These are phyloP conservation scores for Channa argus DNA, from an alignment of 2,113 vertebrate species.

Conservation along the genomic window DNA sequence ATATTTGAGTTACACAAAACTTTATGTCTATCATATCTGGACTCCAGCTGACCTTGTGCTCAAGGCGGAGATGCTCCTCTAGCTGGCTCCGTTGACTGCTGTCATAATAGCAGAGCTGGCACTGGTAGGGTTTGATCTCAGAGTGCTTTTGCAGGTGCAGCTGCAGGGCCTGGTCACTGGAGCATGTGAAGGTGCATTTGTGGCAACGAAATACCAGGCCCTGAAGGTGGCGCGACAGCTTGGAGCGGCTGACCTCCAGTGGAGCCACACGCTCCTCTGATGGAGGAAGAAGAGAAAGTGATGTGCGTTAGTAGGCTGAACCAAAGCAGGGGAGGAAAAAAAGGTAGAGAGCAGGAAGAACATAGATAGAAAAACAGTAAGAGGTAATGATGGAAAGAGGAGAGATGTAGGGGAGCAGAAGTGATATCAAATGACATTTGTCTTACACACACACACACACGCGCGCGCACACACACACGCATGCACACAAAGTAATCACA, in stretches of 20 bases:
- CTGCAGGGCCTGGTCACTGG: slow-evolving; percentile 94
- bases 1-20: slow-evolving; percentile 2
- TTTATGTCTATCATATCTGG: neutral
- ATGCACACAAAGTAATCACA: neutral
- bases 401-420: neutral
- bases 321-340: neutral
- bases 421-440: slow-evolving; percentile 6
- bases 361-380: neutral
- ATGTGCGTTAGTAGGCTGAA: slow-evolving; percentile 1
- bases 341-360: neutral
- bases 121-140: slow-evolving; percentile 96
- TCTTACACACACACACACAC: neutral
- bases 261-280: slow-evolving; percentile 97
- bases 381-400: neutral
- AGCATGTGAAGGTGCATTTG: slow-evolving; percentile 99
- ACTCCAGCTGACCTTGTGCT: slow-evolving; percentile 91
- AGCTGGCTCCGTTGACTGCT: slow-evolving; percentile 92
- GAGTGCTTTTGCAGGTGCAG: slow-evolving; percentile 96
- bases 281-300: slow-evolving; percentile 7
- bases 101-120: slow-evolving; percentile 98
- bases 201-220: slow-evolving; percentile 97
- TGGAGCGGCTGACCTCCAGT: slow-evolving; percentile 96
- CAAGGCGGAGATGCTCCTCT: slow-evolving; percentile 92
- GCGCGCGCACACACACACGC: neutral
- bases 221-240: slow-evolving; percentile 95